phyloP scores from a whole-genome alignment of 1,140 invertebrate species.

The Dendrolimus kikuchii region DNA sequence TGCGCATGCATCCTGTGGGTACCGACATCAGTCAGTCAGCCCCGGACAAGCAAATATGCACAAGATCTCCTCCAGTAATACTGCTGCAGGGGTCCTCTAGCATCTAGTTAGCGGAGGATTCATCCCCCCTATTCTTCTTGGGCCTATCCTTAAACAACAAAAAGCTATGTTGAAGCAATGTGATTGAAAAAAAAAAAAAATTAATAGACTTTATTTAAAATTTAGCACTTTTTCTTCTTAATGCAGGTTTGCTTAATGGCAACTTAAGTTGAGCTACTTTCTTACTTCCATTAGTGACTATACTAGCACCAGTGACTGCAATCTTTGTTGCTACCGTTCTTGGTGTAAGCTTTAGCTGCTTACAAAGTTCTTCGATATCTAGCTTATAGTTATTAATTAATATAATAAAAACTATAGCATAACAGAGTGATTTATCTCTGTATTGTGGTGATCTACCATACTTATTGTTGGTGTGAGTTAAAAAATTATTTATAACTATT shows the following conservation, averaged over 20 bases:
- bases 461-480: conserved; percentile 14
- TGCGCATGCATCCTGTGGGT: too few species aligned
- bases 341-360: conserved; percentile 31
- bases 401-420: conserved; percentile 45
- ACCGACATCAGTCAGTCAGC: too few species aligned
- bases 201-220: conserved; percentile 27
- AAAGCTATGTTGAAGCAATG: too few species aligned
- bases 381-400: conserved; percentile 49
- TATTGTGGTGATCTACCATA: conserved; percentile 31
- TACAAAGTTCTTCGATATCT: conserved; percentile 33
- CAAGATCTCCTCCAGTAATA: too few species aligned
- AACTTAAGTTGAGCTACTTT: conserved; percentile 44
- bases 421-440: conserved; percentile 50
- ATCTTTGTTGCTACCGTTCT: conserved; percentile 30
- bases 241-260: conserved; percentile 32
- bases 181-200: conserved; percentile 5
- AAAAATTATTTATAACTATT: conserved; percentile 40
- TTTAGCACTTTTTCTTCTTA: conserved; percentile 36
- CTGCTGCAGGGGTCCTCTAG: too few species aligned
- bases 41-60: too few species aligned
- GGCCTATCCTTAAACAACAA: too few species aligned
- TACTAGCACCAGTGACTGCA: conserved; percentile 34
- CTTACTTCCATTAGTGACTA: conserved; percentile 25
- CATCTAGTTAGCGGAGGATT: too few species aligned
- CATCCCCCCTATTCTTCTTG: too few species aligned